Evolutionary conservation across 2,113 vertebrate species (phyloP).

Genomic region (Eleginops maclovinus): DNA sequence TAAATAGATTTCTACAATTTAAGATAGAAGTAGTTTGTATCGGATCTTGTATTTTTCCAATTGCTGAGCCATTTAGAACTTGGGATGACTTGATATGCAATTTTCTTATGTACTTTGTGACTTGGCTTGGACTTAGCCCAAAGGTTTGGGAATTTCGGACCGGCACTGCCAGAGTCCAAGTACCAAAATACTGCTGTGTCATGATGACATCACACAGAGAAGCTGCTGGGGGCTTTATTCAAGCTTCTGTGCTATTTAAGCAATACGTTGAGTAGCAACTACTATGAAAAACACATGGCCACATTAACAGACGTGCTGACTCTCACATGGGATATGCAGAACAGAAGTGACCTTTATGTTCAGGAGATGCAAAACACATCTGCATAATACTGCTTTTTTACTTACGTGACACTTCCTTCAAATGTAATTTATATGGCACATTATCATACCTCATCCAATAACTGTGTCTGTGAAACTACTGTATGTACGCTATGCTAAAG

Average conservation of each 20-base stretch:
- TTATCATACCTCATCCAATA: background rate
- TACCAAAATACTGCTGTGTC: background rate
- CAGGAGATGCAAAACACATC: background rate
- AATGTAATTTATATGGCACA: too few relatives aligned
- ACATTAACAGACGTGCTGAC: slow-evolving; percentile 1
- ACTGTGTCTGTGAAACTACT: background rate
- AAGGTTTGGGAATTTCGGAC: background rate
- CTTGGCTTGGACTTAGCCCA: too few relatives aligned
- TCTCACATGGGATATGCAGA: slow-evolving; percentile 25
- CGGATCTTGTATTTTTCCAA: background rate
- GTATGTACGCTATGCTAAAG: too few relatives aligned
- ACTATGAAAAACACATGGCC: background rate
- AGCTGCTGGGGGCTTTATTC: background rate
- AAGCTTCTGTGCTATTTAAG: background rate
- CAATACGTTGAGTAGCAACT: too few relatives aligned
- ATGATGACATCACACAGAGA: background rate
- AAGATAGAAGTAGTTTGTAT: background rate
- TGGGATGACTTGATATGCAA: too few relatives aligned
- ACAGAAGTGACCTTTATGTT: slow-evolving; percentile 31
- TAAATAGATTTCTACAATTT: background rate
- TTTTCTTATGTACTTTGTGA: background rate
- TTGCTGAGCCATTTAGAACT: background rate
- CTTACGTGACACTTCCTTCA: background rate
- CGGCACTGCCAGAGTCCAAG: background rate
- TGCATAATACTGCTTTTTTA: slow-evolving; percentile 8